Base-by-base conservation (phyloP, 1,140 invertebrate genomes). In the Lamellibrachia luymesi region DNA sequence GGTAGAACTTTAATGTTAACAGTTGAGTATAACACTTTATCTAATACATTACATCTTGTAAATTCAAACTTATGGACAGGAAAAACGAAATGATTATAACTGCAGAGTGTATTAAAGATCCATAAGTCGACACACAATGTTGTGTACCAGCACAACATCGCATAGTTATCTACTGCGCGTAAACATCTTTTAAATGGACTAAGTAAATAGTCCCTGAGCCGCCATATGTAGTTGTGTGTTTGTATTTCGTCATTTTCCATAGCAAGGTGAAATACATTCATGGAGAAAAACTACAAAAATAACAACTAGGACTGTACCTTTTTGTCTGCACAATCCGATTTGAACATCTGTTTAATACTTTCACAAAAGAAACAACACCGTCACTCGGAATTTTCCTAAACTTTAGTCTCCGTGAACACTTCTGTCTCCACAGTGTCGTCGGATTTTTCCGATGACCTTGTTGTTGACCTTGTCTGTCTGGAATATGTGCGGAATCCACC, bases 361-460 rank as follows among this genome's bases (percentile, higher is more conserved):
- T 80, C 64, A 2, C 64, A 80, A 80, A 91, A 25, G 27, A 51
- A 91, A 91, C 50, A 50, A 91, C 50, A 91, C 27, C 1, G n/a
- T 90, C 80, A n/a, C 17, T n/a, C 80, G 0, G 27, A 49, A 27
- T 25, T 91, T 27, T 52, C 50, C 92, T 93, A 93, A 52, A 93
- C 93, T 90, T 93, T 93, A 7, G 93, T 93, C 90, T 93, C 93
- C n/a, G 93, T 91, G 51, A 91, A 93, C 80, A 80, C 64, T 4
- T 93, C 91, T 49, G 91, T 51, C 25, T 93, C 93, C 2, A 90
- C 22, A 5, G 64, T 51, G 7, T 49, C 50, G 13, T 50, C 52
- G 13, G 27, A 38, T 52, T 50, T 38, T 25, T 92, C 52, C 92
- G 27, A 52, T 4, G 52, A 38, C 49, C 49, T 51, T 50, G 92